A percentile compares a stretch with the other conserved stretches of the same genome.
These are phyloP conservation scores for Andrena bicolor DNA, from an alignment of 2,888 invertebrate genomes.

Conservation along the genomic window DNA sequence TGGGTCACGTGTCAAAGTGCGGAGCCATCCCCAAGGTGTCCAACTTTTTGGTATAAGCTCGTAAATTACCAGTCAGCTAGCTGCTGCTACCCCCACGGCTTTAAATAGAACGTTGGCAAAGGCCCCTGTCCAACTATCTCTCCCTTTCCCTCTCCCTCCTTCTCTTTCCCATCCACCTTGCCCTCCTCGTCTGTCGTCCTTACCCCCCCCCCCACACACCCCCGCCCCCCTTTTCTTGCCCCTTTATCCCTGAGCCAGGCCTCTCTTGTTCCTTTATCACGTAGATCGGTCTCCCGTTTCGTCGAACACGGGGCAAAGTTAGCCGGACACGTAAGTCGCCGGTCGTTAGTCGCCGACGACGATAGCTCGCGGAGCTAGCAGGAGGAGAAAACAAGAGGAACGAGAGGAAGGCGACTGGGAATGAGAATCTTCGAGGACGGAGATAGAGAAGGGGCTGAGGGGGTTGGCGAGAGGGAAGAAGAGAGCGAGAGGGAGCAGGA, in stretches of 20 bases:
- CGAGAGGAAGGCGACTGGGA: conserved; percentile 33
- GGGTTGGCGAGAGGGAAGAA: conserved; percentile 11
- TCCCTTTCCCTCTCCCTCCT: conserved; percentile 26
- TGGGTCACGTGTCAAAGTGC: conserved; percentile 84
- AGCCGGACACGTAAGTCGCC: conserved; percentile 72
- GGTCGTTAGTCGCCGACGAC: conserved; percentile 73
- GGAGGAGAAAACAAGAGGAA: conserved; percentile 52
- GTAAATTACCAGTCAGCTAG: conserved; percentile 82
- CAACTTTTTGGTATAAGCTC: conserved; percentile 81
- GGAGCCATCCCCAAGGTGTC: conserved; percentile 82
- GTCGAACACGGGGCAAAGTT: conserved; percentile 58
- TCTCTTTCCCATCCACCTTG: conserved; percentile 39
- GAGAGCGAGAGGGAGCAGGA: conserved; percentile 11
- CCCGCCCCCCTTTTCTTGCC: conserved; percentile 33
- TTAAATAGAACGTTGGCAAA: conserved; percentile 84
- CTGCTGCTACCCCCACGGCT: conserved; percentile 77
- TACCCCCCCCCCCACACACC: conserved; percentile 7
- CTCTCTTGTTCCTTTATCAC: conserved; percentile 51
- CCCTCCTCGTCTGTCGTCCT: conserved; percentile 3
- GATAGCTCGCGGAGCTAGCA: conserved; percentile 55
- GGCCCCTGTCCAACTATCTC: conserved; percentile 71
- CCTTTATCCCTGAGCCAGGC: conserved; percentile 30
- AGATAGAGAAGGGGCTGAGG: conserved; percentile 33
- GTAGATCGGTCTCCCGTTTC: conserved; percentile 56
- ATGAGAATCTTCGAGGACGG: conserved; percentile 43